These are phyloP conservation scores for Rynchops niger DNA, from an alignment of 2,113 vertebrate species.

Conservation along the genomic window DNA sequence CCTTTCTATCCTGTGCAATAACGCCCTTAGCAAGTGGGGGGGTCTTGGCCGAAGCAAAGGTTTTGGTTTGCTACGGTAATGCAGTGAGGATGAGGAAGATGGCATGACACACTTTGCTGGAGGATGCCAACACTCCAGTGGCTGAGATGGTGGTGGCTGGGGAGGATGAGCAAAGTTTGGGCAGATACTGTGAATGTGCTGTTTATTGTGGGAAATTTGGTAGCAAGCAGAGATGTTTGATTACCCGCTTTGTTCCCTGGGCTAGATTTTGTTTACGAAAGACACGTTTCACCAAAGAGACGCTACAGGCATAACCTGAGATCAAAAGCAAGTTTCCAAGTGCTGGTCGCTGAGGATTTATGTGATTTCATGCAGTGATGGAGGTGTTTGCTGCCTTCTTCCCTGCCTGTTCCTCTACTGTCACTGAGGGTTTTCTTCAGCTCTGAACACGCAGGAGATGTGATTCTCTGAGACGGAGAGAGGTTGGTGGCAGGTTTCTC, in stretches of 20 bases:
- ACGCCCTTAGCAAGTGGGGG: neutral
- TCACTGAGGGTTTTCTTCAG: neutral
- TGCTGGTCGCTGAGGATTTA: neutral
- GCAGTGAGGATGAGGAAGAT: neutral
- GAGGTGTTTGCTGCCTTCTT: neutral
- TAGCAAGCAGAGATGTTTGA: neutral
- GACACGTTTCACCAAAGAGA: neutral
- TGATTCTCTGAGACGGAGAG: neutral
- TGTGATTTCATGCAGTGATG: neutral
- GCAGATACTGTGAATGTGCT: neutral
- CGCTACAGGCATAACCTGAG: neutral
- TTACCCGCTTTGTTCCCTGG: neutral
- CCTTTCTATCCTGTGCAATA: neutral
- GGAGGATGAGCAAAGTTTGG: neutral
- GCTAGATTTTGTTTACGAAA: constrained; percentile 1
- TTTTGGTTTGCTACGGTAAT: neutral
- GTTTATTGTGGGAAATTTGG: neutral
- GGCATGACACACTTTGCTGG: accelerated
- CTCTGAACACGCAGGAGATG: neutral
- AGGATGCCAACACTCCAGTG: neutral
- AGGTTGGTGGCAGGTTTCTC: neutral
- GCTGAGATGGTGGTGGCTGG: neutral
- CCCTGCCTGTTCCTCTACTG: neutral
- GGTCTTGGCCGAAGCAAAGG: neutral
- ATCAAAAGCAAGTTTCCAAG: neutral